Evolutionary conservation across 2,113 vertebrate genomes (phyloP).

Genomic region (Lanius ludovicianus): DNA sequence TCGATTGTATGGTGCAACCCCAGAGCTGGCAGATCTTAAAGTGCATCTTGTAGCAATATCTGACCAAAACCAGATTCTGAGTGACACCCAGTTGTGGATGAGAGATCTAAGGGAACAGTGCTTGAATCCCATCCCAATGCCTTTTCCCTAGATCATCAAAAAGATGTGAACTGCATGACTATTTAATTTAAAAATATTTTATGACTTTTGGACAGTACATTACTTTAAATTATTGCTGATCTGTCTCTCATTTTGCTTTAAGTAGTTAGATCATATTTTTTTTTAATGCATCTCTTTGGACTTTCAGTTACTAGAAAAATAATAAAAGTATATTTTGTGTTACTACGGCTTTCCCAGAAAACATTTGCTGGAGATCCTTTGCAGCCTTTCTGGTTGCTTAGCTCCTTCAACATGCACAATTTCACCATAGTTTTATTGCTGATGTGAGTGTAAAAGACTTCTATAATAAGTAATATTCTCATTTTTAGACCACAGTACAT

Average conservation of each 20-base stretch:
- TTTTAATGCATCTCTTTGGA: not conserved
- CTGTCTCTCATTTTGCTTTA: not conserved
- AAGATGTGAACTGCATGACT: not conserved
- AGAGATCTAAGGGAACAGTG: rapidly evolving
- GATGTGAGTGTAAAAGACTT: not conserved
- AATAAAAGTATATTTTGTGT: not conserved
- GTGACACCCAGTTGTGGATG: not conserved
- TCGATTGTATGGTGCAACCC: not conserved
- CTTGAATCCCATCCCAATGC: rapidly evolving
- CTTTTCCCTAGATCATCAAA: not conserved
- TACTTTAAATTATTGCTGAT: not conserved
- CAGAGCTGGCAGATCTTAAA: not conserved
- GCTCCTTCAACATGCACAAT: not conserved
- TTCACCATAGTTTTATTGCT: not conserved
- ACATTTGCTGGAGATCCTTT: not conserved
- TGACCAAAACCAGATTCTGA: not conserved
- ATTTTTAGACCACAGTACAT: not conserved
- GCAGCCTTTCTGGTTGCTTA: not conserved
- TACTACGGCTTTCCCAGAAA: not conserved
- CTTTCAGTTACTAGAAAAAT: not conserved
- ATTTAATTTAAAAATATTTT: not conserved
- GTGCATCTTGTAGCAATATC: not conserved
- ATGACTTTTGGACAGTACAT: not conserved
- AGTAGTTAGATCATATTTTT: not conserved
- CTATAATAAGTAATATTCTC: not conserved